Evolutionary conservation across 1,140 invertebrate species (phyloP).

Genomic region (Bursaphelenchus mucronatus): DNA sequence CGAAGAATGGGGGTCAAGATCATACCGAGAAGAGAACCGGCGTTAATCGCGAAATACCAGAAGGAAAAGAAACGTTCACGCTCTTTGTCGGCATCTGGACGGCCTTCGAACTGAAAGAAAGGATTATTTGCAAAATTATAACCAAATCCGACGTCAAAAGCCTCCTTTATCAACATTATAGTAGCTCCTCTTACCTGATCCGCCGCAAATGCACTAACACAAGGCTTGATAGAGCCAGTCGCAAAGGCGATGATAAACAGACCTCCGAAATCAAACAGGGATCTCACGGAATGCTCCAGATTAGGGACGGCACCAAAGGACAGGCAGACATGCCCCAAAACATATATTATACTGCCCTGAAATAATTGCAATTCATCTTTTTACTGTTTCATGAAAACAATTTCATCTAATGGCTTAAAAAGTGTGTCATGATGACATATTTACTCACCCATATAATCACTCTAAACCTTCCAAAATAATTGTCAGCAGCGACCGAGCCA

Average conservation of each 20-base stretch:
- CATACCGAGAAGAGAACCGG: conserved; percentile 62
- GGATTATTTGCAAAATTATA: conserved; percentile 18
- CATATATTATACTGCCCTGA: conserved; percentile 81
- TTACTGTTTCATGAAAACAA: too few relatives aligned
- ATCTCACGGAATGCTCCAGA: conserved; percentile 63
- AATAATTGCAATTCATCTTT: not conserved
- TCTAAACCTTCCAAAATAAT: conserved; percentile 76
- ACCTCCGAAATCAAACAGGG: conserved; percentile 63
- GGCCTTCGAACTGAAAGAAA: conserved; percentile 64
- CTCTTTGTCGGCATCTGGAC: conserved; percentile 45
- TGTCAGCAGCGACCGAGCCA: conserved; percentile 82
- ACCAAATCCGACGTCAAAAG: conserved; percentile 64
- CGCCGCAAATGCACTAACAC: conserved; percentile 84
- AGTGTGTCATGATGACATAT: not conserved
- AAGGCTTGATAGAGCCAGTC: conserved; percentile 94
- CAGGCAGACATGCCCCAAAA: conserved; percentile 78
- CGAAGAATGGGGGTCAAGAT: conserved; percentile 63
- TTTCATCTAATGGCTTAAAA: not conserved
- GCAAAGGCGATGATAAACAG: conserved; percentile 75
- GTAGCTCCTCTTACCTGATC: conserved; percentile 31
- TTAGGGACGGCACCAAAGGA: conserved; percentile 68
- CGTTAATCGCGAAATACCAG: conserved; percentile 62
- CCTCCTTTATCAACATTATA: conserved; percentile 63
- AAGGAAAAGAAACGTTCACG: conserved; percentile 74
- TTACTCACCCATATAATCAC: conserved; percentile 65